Evolutionary conservation across 2,797 vertebrate species (phyloP).

Genomic region (Neoniphon sammara): DNA sequence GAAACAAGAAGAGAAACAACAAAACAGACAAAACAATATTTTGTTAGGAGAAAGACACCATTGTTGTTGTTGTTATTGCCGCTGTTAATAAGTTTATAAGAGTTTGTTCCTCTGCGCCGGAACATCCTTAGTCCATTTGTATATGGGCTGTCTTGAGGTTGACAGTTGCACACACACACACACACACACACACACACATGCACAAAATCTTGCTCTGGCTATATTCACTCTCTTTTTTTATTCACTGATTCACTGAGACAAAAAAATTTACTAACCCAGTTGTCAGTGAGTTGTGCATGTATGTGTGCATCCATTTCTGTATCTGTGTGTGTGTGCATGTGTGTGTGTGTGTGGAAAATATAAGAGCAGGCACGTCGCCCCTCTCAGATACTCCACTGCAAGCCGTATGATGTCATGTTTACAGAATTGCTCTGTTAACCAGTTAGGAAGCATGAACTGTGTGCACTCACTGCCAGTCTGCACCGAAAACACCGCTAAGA

Average conservation of each 20-base stretch:
- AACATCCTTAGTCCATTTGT: too few relatives aligned
- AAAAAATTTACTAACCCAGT: too few relatives aligned
- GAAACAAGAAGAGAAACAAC: constrained; percentile 38
- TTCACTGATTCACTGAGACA: not conserved
- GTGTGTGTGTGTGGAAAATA: constrained; percentile 1
- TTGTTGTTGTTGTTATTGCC: not conserved
- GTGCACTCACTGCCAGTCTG: not conserved
- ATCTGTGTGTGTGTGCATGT: constrained; percentile 30
- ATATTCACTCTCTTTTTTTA: not conserved
- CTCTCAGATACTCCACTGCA: constrained; percentile 9
- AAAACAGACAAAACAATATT: constrained; percentile 28
- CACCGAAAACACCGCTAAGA: constrained; percentile 29
- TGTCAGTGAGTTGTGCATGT: constrained; percentile 7
- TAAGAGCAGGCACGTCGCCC: not conserved
- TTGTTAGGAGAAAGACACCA: constrained; percentile 12
- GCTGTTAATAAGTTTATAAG: constrained; percentile 12
- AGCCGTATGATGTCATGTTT: constrained; percentile 13
- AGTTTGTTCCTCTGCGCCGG: not conserved
- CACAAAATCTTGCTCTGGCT: not conserved
- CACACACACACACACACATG: too few relatives aligned
- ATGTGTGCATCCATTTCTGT: constrained; percentile 35
- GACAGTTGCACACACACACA: not conserved
- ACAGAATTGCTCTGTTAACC: constrained; percentile 11
- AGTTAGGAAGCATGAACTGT: not conserved
- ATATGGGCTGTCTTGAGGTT: not conserved